Percentiles rank a stretch among this genome's conserved stretches.
These are phyloP conservation scores for Eubasilissa regina DNA, from an alignment of 1,140 invertebrate species.

Conservation along the genomic window DNA sequence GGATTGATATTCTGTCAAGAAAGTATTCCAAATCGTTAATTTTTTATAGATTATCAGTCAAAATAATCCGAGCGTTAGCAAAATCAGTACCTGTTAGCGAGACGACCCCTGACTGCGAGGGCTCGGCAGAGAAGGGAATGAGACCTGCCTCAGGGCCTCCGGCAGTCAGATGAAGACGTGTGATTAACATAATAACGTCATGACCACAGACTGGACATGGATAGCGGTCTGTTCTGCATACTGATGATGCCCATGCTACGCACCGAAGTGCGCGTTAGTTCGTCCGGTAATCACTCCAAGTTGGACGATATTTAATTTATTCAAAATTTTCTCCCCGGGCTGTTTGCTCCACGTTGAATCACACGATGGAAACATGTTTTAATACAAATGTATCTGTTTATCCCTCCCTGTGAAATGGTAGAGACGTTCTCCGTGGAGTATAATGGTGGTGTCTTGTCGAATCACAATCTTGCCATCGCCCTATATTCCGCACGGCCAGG, in stretches of 20 bases:
- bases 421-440: not conserved
- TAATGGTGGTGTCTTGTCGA: not conserved
- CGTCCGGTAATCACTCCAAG: slow-evolving; percentile 29
- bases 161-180: slow-evolving; percentile 51
- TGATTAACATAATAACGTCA: slow-evolving; percentile 59
- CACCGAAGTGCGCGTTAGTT: slow-evolving; percentile 29
- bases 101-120: not conserved
- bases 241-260: slow-evolving; percentile 34
- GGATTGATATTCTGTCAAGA: too few relatives aligned
- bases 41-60: too few relatives aligned
- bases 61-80: too few relatives aligned
- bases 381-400: slow-evolving; percentile 1
- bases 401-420: slow-evolving; percentile 9
- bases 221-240: slow-evolving; percentile 31
- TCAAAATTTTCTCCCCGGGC: slow-evolving; percentile 24
- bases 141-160: slow-evolving; percentile 21
- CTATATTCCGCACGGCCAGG: too few relatives aligned
- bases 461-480: too few relatives aligned
- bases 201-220: slow-evolving; percentile 18
- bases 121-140: slow-evolving; percentile 12
- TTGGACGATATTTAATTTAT: slow-evolving; percentile 39
- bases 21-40: too few relatives aligned
- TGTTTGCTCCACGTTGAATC: slow-evolving; percentile 23
- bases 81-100: too few relatives aligned
- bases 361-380: slow-evolving; percentile 31